A percentile compares a stretch with the other conserved stretches of the same genome.
Evolutionary conservation across 2,113 vertebrate species (phyloP).

Genomic region (Cervus canadensis): DNA sequence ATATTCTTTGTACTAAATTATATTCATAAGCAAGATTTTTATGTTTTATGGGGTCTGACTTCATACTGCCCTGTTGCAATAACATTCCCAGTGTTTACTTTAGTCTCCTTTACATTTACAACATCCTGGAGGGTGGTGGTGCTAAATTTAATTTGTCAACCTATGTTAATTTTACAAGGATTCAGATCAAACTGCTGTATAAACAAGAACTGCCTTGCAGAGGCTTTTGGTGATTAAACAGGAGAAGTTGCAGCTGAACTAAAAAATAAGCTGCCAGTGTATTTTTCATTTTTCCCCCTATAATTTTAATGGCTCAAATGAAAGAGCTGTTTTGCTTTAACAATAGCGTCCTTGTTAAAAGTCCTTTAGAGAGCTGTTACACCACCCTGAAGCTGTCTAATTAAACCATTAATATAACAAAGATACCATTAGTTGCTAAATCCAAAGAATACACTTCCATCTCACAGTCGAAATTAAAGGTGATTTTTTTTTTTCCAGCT

Average conservation of each 20-base stretch:
- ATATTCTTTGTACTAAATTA: not conserved
- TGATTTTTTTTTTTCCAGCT: not conserved
- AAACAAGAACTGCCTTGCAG: constrained; percentile 39
- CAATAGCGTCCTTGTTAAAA: constrained; percentile 65
- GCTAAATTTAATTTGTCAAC: constrained; percentile 57
- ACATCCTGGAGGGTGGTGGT: constrained; percentile 9
- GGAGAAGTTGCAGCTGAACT: constrained; percentile 52
- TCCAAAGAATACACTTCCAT: not conserved
- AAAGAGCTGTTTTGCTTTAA: constrained; percentile 52
- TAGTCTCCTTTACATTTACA: constrained; percentile 28
- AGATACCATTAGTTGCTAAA: constrained; percentile 34
- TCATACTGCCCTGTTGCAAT: not conserved
- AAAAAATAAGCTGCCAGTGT: constrained; percentile 11
- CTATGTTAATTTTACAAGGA: constrained; percentile 61
- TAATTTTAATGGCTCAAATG: constrained; percentile 52
- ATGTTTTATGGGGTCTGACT: not conserved
- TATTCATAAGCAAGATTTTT: constrained; percentile 6
- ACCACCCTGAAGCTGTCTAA: constrained; percentile 3
- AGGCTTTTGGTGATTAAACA: constrained; percentile 11
- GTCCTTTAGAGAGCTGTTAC: constrained; percentile 9
- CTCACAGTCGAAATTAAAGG: constrained; percentile 24
- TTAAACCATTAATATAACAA: constrained; percentile 44
- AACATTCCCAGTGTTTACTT: constrained; percentile 38
- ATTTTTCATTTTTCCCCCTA: not conserved
- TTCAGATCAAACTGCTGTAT: constrained; percentile 50